phyloP scores from a whole-genome alignment of 1,140 invertebrate species.

The Scaptomyza hsui region DNA sequence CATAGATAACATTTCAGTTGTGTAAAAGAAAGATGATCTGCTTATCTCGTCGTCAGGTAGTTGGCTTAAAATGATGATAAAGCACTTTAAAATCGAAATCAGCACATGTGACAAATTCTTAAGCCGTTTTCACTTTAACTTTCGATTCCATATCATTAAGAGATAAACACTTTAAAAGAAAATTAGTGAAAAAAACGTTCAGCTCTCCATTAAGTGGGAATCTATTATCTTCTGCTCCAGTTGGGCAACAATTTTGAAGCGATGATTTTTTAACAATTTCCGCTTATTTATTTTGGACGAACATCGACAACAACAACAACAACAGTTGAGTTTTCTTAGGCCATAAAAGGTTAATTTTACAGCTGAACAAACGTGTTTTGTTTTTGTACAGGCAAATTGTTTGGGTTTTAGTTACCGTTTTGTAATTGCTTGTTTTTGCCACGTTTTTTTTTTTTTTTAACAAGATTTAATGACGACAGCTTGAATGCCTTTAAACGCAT shows the following conservation, averaged over 20 bases:
- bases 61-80: conserved; percentile 19
- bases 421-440: conserved; percentile 53
- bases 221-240: conserved; percentile 23
- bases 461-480: conserved; percentile 42
- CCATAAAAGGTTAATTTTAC: conserved; percentile 80
- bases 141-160: conserved; percentile 7
- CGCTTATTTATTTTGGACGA: conserved; percentile 53
- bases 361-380: conserved; percentile 77
- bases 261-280: conserved; percentile 63
- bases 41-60: conserved; percentile 12
- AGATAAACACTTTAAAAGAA: conserved; percentile 16
- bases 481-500: conserved; percentile 46
- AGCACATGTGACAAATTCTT: conserved; percentile 3
- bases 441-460: conserved; percentile 60
- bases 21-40: not conserved
- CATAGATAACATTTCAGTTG: not conserved
- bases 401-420: conserved; percentile 47
- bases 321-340: conserved; percentile 34
- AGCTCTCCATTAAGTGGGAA: conserved; percentile 33
- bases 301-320: conserved; percentile 19
- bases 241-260: conserved; percentile 20
- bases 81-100: conserved; percentile 13
- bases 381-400: conserved; percentile 30
- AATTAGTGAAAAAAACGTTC: conserved; percentile 22
- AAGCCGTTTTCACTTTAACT: conserved; percentile 22